Conservation (phyloP, 2,113 vertebrate genomes). For the Urocolius indicus region DNA sequence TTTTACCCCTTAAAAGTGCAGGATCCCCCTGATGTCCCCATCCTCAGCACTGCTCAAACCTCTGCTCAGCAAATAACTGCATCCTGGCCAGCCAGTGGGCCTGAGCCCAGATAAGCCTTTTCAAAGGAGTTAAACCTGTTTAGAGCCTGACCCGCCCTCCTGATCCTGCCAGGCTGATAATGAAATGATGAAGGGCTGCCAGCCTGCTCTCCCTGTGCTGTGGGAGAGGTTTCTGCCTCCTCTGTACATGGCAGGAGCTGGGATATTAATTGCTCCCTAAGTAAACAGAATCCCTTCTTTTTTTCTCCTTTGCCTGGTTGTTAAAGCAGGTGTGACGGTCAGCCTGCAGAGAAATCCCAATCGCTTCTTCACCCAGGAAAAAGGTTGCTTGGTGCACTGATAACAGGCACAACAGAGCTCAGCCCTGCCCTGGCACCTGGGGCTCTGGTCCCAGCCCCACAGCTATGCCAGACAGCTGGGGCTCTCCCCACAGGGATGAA, state of each 20-base stretch:
- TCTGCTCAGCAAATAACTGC: neutral
- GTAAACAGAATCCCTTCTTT: slow-evolving; percentile 31
- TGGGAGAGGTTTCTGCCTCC: slow-evolving; percentile 28
- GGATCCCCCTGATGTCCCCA: neutral
- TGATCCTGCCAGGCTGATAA: slow-evolving; percentile 23
- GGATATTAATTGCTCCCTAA: neutral
- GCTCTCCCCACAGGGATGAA: neutral
- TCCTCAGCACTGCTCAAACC: neutral
- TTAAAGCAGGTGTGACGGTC: neutral
- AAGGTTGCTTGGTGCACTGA: neutral
- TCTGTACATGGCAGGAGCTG: neutral
- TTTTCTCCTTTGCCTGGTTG: neutral
- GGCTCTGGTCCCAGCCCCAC: neutral
- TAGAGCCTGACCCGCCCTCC: slow-evolving; percentile 27
- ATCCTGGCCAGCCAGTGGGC: neutral
- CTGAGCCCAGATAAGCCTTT: slow-evolving; percentile 8
- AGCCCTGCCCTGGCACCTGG: neutral
- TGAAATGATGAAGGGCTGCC: slow-evolving; percentile 31
- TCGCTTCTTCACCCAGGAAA: neutral
- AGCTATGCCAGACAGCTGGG: neutral
- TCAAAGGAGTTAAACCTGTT: slow-evolving; percentile 50
- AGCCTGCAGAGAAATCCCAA: neutral
- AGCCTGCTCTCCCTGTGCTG: neutral
- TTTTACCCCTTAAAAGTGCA: neutral
- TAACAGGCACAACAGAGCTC: fast-evolving